A percentile compares a stretch with the other conserved stretches of the same genome.
phyloP scores from a whole-genome alignment of 2,113 vertebrate species.

The Prinia subflava region DNA sequence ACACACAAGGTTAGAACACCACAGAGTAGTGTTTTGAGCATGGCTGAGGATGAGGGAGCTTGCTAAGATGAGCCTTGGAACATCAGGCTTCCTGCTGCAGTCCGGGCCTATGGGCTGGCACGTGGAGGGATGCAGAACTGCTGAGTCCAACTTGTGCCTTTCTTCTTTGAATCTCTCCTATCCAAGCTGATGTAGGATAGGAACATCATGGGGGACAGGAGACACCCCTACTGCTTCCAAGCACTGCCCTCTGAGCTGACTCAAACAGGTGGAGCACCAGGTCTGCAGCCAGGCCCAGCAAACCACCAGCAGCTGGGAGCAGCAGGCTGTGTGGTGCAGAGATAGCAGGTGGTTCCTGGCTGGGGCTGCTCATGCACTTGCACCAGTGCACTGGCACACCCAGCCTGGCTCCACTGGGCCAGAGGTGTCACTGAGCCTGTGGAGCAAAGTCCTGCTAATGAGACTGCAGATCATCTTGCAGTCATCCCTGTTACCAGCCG shows the following conservation, averaged over 20 bases:
- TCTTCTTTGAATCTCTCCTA: neutral
- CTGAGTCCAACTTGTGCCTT: neutral
- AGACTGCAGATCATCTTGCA: neutral
- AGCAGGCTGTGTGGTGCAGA: neutral
- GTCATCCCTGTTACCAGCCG: neutral
- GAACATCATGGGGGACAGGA: neutral
- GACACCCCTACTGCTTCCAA: neutral
- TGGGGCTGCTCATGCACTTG: neutral
- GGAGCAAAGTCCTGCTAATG: neutral
- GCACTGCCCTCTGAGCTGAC: neutral
- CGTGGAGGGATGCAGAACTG: rapidly evolving
- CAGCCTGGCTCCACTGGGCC: neutral
- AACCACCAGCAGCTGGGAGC: neutral
- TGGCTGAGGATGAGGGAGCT: neutral
- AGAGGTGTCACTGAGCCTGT: neutral
- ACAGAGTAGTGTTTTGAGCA: neutral
- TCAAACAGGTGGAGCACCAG: neutral
- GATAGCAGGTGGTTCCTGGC: neutral
- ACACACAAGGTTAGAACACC: neutral
- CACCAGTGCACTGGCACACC: neutral
- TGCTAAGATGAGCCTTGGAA: neutral
- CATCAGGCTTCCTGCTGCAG: neutral
- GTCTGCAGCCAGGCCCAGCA: neutral
- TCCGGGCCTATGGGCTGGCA: neutral
- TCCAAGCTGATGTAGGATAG: neutral